phyloP scores from a whole-genome alignment of 2,113 vertebrate species.

The Otus sunia region DNA sequence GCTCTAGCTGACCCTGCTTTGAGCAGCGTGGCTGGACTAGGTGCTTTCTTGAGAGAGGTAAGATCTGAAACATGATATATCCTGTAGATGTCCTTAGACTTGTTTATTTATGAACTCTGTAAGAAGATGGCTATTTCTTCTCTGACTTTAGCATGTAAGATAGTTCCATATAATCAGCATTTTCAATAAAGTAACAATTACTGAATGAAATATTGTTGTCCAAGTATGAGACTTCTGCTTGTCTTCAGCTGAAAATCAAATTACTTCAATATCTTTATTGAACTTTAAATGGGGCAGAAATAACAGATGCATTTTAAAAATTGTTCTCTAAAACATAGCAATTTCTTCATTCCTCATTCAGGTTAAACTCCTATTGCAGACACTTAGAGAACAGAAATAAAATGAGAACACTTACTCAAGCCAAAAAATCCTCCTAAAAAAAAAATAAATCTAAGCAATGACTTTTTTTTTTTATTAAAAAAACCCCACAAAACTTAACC shows the following conservation, averaged over 20 bases:
- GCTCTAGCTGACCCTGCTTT: background rate
- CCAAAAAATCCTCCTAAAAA: background rate
- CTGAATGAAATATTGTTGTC: background rate
- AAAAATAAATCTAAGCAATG: background rate
- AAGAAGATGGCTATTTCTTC: background rate
- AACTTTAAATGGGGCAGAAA: constrained; percentile 40
- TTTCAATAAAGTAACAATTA: background rate
- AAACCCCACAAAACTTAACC: background rate
- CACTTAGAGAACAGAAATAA: background rate
- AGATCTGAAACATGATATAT: background rate
- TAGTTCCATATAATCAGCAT: background rate
- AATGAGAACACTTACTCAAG: background rate
- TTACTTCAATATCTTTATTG: constrained; percentile 5
- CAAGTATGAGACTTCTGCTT: background rate
- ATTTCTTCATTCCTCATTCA: background rate
- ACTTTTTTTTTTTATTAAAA: background rate
- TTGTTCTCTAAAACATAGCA: constrained; percentile 1
- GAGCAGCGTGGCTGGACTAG: background rate
- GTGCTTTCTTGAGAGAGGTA: background rate
- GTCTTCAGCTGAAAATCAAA: background rate
- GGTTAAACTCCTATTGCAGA: background rate
- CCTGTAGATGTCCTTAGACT: background rate
- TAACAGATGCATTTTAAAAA: background rate
- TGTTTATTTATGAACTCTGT: background rate
- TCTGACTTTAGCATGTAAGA: background rate